Evolutionary conservation across 2,888 invertebrate species (phyloP).

Genomic region (Limnephilus marmoratus): DNA sequence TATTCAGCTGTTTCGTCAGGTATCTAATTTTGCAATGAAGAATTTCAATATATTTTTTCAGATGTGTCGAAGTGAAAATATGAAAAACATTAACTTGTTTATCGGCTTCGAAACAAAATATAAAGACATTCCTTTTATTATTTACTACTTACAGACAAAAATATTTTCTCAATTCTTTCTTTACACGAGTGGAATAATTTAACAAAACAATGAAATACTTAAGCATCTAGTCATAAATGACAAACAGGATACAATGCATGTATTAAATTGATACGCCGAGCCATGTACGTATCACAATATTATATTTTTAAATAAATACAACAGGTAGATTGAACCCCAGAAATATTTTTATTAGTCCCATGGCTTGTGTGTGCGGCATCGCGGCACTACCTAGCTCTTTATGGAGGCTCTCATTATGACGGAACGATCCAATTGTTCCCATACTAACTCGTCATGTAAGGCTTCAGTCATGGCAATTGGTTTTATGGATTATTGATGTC

Average conservation of each 20-base stretch:
- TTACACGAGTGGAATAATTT: background rate
- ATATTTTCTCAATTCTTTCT: background rate
- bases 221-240: background rate
- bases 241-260: background rate
- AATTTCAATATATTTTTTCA: background rate
- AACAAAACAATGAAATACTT: background rate
- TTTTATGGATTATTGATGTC: slow-evolving; percentile 56
- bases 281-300: background rate
- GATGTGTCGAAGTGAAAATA: background rate
- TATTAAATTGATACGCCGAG: background rate
- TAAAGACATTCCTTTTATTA: background rate
- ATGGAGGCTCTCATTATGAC: slow-evolving; percentile 31
- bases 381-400: background rate
- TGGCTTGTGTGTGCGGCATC: background rate
- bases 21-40: too few relatives aligned
- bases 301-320: background rate
- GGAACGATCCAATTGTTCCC: slow-evolving; percentile 44
- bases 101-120: background rate
- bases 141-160: background rate
- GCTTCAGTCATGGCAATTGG: slow-evolving; percentile 52
- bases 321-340: background rate
- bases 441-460: slow-evolving; percentile 36
- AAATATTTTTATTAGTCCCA: slow-evolving; percentile 33
- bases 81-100: background rate
- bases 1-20: too few relatives aligned